Evolutionary conservation across 2,113 vertebrate genomes (phyloP), one percentile per base, ranked within the genome.

Genomic region (Neolamprologus longior): DNA sequence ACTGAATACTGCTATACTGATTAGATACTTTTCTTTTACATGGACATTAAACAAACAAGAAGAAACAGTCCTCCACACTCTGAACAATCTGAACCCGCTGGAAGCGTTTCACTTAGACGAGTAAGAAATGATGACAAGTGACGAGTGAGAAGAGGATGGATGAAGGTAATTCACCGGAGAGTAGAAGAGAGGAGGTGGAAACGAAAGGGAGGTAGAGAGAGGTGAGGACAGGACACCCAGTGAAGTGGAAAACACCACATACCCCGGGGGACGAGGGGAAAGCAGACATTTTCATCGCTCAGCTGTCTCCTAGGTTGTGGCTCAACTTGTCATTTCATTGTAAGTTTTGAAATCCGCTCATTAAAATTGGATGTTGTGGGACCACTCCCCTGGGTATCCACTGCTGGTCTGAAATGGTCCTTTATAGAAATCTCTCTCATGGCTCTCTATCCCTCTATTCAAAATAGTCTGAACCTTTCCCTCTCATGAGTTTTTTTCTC

Each of bases 291-390:
- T 89, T 83, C 76, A 83, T 80, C 35, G 4, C 82, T 86, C 83
- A 83, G 26, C 81, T 35, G 83, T 91, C 85, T 89, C 88, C 81
- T 40, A 71, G 89, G 89, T 89, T 53, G 80, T 21, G 37, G 45
- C 83, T 92, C 81, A 58, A 88, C 82, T 82, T 81, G 87, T 89
- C 88, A 85, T 84, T 82, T 85, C 63, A 85, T 66, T 89, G 86
- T 58, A 73, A 15, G 57, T 82, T 90, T 84, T 89, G 45, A 90
- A 90, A 93, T 79, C 71, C 17, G 6, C 84, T 93, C 86, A 89
- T 95, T 92, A 94, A 90, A 90, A 61, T n/a, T 58, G 80, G 81
- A 92, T 91, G 90, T 81, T 88, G 57, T n/a, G 68, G 19, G 61
- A 82, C 61, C 55, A 28, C 35, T 90, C 87, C 88, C 83, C 50